A percentile compares a stretch with the other conserved stretches of the same genome.
phyloP scores from a whole-genome alignment of 2,888 invertebrate genomes.

The Drosophila fulvimacula region DNA sequence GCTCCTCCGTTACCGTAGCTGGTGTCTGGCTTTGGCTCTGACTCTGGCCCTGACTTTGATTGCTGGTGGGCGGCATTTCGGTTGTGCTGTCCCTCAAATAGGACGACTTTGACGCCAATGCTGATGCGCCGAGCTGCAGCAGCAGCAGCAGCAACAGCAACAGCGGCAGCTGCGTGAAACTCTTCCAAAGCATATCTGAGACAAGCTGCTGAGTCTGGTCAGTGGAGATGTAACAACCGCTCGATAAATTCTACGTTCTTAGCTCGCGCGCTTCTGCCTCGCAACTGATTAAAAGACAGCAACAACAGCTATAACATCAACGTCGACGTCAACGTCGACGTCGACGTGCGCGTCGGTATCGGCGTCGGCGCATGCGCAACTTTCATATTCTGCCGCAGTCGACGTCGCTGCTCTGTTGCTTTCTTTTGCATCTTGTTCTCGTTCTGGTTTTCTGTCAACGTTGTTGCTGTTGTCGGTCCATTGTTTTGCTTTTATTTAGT shows the following conservation, averaged over 20 bases:
- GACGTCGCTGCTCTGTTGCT: conserved; percentile 48
- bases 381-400: conserved; percentile 64
- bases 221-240: conserved; percentile 13
- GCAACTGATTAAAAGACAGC: conserved; percentile 67
- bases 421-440: conserved; percentile 72
- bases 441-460: conserved; percentile 58
- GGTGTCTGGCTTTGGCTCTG: conserved; percentile 13
- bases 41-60: conserved; percentile 2
- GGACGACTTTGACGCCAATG: conserved; percentile 22
- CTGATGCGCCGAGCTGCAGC: conserved; percentile 27
- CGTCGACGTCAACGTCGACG: conserved; percentile 21
- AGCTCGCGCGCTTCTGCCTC: conserved; percentile 68
- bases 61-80: conserved; percentile 24
- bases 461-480: conserved; percentile 28
- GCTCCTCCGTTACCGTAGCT: conserved; percentile 46
- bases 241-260: conserved; percentile 64
- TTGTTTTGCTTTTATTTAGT: conserved; percentile 55
- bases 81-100: conserved; percentile 27
- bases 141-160: conserved; percentile 33
- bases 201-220: conserved; percentile 1
- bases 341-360: conserved; percentile 6
- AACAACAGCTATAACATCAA: conserved; percentile 49
- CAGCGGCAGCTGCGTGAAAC: conserved; percentile 47
- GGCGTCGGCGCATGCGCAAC: conserved; percentile 67
- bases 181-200: conserved; percentile 53